Percentiles rank a stretch among this genome's conserved stretches.
These are phyloP conservation scores for Diadema setosum DNA, from an alignment of 35 echinoderm and acorn worm genomes.

Conservation along the genomic window DNA sequence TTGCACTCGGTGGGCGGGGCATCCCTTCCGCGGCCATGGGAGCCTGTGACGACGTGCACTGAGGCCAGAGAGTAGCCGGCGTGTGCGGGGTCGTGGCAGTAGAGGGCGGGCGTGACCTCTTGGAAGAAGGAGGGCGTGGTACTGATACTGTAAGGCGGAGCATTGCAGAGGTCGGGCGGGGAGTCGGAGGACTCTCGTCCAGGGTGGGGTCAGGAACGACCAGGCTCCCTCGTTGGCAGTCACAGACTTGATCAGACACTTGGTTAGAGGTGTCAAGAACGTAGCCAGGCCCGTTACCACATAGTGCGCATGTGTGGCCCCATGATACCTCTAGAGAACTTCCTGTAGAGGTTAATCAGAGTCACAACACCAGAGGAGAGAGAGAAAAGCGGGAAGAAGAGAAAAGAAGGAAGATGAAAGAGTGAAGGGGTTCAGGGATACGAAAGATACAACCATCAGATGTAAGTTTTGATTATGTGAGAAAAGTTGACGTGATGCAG, in stretches of 20 bases:
- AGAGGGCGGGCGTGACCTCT: not conserved
- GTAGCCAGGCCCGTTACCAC: constrained; percentile 26
- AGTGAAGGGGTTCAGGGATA: not conserved
- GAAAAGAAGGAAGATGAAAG: not conserved
- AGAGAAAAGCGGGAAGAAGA: not conserved
- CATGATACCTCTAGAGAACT: constrained; percentile 42
- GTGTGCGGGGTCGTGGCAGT: not conserved
- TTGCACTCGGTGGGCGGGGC: not conserved
- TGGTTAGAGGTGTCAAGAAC: constrained; percentile 27
- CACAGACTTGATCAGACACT: not conserved
- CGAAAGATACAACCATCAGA: too few species aligned
- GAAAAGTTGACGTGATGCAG: too few species aligned
- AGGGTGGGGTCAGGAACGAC: not conserved
- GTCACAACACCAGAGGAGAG: not conserved
- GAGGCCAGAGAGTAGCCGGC: too few species aligned
- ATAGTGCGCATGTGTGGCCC: constrained; percentile 22
- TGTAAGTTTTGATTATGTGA: too few species aligned
- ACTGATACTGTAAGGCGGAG: not conserved
- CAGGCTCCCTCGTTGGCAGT: constrained; percentile 22
- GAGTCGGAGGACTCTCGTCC: not conserved
- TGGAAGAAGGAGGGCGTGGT: not conserved
- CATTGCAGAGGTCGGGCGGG: not conserved
- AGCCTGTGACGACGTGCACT: too few species aligned
- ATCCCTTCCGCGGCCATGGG: too few species aligned
- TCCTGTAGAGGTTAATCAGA: not conserved